Conservation (phyloP, 1,140 invertebrate species). For the Ceratina australensis region DNA sequence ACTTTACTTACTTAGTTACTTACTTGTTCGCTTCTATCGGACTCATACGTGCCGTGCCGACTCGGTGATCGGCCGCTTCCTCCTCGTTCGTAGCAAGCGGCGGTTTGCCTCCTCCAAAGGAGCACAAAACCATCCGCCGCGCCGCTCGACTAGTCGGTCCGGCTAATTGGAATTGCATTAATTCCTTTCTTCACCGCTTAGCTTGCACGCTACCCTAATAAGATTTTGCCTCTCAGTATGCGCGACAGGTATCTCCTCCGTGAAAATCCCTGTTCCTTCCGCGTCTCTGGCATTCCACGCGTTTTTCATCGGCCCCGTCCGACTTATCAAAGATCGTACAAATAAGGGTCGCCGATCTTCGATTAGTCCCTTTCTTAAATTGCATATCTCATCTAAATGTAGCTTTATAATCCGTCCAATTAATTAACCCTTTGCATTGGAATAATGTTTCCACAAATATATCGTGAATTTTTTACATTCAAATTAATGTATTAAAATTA, state of each 20-base stretch:
- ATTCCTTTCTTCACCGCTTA: conserved; percentile 61
- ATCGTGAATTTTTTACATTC: too few relatives aligned
- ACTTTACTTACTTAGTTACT: conserved; percentile 53
- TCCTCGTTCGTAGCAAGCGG: conserved; percentile 18
- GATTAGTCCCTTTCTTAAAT: too few relatives aligned
- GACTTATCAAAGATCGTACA: neutral
- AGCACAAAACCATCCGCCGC: conserved; percentile 52
- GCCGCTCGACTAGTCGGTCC: conserved; percentile 47
- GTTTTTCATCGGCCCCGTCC: conserved; percentile 5
- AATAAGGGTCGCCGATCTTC: neutral
- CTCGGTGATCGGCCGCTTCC: conserved; percentile 43
- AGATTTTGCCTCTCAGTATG: conserved; percentile 51
- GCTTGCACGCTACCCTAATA: conserved; percentile 50
- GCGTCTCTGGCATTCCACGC: conserved; percentile 29
- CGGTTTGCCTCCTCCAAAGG: conserved; percentile 59
- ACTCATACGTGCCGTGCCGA: conserved; percentile 43
- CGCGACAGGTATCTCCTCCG: conserved; percentile 37
- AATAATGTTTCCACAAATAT: too few relatives aligned
- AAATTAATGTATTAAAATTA: too few relatives aligned
- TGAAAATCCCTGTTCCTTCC: conserved; percentile 49
- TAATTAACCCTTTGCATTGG: too few relatives aligned
- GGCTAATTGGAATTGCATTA: conserved; percentile 70
- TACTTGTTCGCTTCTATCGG: conserved; percentile 50
- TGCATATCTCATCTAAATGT: too few relatives aligned
- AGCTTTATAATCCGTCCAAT: neutral